These are phyloP conservation scores for Siniperca scherzeri DNA, from an alignment of 2,797 vertebrate genomes.

Conservation along the genomic window DNA sequence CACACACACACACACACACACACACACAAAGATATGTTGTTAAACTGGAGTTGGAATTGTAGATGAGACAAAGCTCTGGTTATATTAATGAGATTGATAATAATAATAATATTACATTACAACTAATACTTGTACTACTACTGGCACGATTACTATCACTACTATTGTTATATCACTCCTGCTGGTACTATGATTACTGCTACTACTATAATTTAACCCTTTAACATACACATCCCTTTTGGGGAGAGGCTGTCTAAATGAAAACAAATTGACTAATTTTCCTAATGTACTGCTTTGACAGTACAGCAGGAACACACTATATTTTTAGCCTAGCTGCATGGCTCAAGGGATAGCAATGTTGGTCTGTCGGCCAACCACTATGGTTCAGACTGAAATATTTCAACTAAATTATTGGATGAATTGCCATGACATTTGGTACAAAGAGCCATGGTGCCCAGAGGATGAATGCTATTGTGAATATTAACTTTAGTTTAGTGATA, in stretches of 20 bases:
- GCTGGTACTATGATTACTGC: background rate
- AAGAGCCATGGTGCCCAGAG: background rate
- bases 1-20: constrained; percentile 23
- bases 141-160: background rate
- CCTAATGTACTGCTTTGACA: background rate
- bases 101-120: background rate
- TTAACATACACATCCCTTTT: background rate
- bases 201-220: background rate
- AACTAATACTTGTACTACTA: background rate
- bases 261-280: background rate
- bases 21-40: constrained; percentile 30
- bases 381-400: background rate
- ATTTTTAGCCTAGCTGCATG: background rate
- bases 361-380: background rate
- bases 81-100: background rate
- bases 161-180: background rate
- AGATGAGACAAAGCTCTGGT: constrained; percentile 1
- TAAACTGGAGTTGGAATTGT: constrained; percentile 22
- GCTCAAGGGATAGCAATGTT: background rate
- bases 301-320: background rate
- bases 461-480: background rate
- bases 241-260: background rate
- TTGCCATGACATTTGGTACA: background rate
- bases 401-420: background rate
- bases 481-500: background rate